Percentiles rank a stretch among this genome's conserved stretches.
These are phyloP conservation scores for Drosophila pectinifera DNA, from an alignment of 1,140 invertebrate species.

Conservation along the genomic window DNA sequence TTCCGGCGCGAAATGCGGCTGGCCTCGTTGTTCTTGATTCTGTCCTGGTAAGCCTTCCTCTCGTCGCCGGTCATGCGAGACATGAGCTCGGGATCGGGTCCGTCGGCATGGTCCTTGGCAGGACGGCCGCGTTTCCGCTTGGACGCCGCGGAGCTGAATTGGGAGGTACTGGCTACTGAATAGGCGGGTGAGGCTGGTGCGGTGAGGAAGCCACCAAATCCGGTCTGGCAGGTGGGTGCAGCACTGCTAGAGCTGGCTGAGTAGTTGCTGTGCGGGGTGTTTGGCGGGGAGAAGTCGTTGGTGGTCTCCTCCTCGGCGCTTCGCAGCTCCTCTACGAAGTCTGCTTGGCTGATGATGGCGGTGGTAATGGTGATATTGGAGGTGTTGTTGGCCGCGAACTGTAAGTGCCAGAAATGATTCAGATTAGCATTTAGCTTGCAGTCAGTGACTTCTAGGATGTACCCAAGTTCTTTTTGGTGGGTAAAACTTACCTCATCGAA, in stretches of 20 bases:
- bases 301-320: slow-evolving; percentile 59
- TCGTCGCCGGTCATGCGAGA: slow-evolving; percentile 55
- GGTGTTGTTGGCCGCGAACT: slow-evolving; percentile 23
- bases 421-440: slow-evolving; percentile 10
- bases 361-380: not conserved
- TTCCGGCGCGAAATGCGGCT: slow-evolving; percentile 76
- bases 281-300: slow-evolving; percentile 64
- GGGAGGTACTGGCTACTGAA: slow-evolving; percentile 63
- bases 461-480: not conserved
- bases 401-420: slow-evolving; percentile 1
- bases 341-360: slow-evolving; percentile 28
- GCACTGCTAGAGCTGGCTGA: slow-evolving; percentile 47
- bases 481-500: slow-evolving; percentile 42
- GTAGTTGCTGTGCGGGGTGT: slow-evolving; percentile 65
- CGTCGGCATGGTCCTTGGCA: slow-evolving; percentile 74
- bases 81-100: slow-evolving; percentile 66
- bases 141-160: slow-evolving; percentile 46
- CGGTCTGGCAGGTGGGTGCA: slow-evolving; percentile 55
- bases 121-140: slow-evolving; percentile 78
- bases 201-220: slow-evolving; percentile 58
- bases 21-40: slow-evolving; percentile 80
- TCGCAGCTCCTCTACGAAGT: slow-evolving; percentile 51
- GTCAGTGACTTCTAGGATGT: not conserved
- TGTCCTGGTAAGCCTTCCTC: slow-evolving; percentile 62
- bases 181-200: slow-evolving; percentile 69